Conservation (phyloP, 1,140 invertebrate genomes). For the Platyura marginata region DNA sequence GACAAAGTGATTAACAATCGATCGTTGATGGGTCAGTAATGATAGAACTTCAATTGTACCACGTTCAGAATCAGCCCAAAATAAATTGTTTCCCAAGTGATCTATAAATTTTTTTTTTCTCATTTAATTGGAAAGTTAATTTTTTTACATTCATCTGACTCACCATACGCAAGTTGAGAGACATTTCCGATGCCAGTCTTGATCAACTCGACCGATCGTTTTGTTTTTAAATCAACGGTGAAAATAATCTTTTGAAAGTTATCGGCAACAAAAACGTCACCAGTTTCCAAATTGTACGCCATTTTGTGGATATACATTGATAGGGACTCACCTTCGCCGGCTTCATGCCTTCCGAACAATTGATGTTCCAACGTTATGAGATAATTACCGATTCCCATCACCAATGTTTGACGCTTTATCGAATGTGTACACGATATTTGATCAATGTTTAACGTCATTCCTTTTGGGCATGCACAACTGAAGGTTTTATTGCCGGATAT, state of each 20-base stretch:
- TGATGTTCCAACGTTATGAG: conserved; percentile 28
- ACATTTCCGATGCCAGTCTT: conserved; percentile 32
- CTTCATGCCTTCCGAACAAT: conserved; percentile 25
- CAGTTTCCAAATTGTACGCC: conserved; percentile 24
- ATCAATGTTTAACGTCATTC: conserved; percentile 34
- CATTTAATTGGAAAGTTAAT: too few relatives aligned
- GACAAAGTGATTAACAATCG: conserved; percentile 30
- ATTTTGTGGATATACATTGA: conserved; percentile 24
- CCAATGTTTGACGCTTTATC: conserved; percentile 23
- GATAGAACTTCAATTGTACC: conserved; percentile 37
- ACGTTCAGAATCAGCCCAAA: conserved; percentile 36
- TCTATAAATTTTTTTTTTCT: conserved; percentile 25
- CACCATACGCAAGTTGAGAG: conserved; percentile 31
- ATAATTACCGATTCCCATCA: conserved; percentile 19
- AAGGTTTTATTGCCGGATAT: conserved; percentile 37
- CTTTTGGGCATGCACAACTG: conserved; percentile 60
- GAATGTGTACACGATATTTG: conserved; percentile 30
- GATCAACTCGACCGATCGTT: conserved; percentile 20
- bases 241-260: conserved; percentile 25
- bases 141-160: neutral
- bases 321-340: conserved; percentile 16
- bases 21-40: conserved; percentile 30
- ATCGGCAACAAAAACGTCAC: conserved; percentile 33
- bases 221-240: conserved; percentile 22
- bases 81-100: conserved; percentile 41